Conservation (phyloP, 1,140 invertebrate species). For the Lethrus apterus region DNA sequence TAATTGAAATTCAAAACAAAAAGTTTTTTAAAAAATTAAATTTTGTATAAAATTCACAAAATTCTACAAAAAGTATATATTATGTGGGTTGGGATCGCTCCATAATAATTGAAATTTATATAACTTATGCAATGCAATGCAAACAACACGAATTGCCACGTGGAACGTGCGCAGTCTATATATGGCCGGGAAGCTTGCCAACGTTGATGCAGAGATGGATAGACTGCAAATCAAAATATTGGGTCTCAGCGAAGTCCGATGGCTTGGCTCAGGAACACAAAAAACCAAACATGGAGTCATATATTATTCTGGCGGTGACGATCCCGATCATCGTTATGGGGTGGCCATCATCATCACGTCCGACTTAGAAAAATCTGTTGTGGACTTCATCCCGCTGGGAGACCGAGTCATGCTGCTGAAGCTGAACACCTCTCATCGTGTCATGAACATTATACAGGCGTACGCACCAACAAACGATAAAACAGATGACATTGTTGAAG, state of each 20-base stretch:
- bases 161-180: not conserved
- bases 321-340: not conserved
- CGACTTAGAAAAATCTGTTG: not conserved
- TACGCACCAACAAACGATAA: constrained; percentile 30
- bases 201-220: constrained; percentile 15
- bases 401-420: too few relatives aligned
- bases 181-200: constrained; percentile 9
- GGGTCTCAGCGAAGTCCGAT: constrained; percentile 19
- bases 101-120: too few relatives aligned
- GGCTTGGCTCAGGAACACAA: constrained; percentile 4
- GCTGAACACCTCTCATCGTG: too few relatives aligned
- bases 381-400: not conserved
- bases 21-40: too few relatives aligned
- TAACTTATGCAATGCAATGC: too few relatives aligned
- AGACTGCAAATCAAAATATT: constrained; percentile 18
- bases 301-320: not conserved
- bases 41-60: too few relatives aligned
- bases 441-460: constrained; percentile 28
- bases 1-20: too few relatives aligned
- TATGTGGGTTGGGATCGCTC: too few relatives aligned
- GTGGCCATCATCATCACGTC: not conserved
- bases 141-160: not conserved
- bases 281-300: not conserved
- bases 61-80: too few relatives aligned
- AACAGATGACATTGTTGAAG: constrained; percentile 19